A percentile compares a stretch with the other conserved stretches of the same genome.
Evolutionary conservation across 2,888 invertebrate genomes (phyloP).

Genomic region (Agapostemon virescens): DNA sequence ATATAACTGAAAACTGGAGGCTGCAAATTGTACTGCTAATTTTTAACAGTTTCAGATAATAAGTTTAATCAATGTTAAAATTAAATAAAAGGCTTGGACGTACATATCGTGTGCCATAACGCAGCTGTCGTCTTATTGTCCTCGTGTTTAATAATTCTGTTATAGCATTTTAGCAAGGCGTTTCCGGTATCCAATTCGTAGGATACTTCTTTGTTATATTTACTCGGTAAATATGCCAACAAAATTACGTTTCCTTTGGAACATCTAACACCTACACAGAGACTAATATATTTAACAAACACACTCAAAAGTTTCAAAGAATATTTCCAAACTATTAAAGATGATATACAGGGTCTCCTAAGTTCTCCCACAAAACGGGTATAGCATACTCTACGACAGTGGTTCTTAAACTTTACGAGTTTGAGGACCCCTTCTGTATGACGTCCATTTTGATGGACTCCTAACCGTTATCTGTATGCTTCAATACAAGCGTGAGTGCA

Average conservation of each 20-base stretch:
- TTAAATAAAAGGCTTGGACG: background rate
- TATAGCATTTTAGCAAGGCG: background rate
- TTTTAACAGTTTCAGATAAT: background rate
- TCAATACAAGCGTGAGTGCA: background rate
- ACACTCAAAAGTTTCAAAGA: background rate
- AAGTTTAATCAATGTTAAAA: background rate
- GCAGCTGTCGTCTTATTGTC: background rate
- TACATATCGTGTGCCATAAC: background rate
- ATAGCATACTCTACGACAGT: background rate
- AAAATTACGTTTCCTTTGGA: background rate
- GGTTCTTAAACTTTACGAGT: conserved; percentile 3
- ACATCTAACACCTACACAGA: background rate
- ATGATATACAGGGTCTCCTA: background rate
- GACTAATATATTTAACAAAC: background rate
- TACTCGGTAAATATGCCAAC: background rate
- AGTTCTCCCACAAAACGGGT: background rate
- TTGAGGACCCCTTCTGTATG: background rate
- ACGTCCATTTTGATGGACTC: background rate
- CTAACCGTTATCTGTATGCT: background rate
- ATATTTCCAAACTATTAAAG: background rate
- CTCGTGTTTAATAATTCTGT: background rate
- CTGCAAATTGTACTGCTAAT: background rate
- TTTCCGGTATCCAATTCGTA: background rate
- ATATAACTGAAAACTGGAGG: background rate
- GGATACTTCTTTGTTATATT: background rate